Evolutionary conservation across 1,140 invertebrate species (phyloP), one percentile per base, ranked within the genome.

Genomic region (Triops cancriformis): DNA sequence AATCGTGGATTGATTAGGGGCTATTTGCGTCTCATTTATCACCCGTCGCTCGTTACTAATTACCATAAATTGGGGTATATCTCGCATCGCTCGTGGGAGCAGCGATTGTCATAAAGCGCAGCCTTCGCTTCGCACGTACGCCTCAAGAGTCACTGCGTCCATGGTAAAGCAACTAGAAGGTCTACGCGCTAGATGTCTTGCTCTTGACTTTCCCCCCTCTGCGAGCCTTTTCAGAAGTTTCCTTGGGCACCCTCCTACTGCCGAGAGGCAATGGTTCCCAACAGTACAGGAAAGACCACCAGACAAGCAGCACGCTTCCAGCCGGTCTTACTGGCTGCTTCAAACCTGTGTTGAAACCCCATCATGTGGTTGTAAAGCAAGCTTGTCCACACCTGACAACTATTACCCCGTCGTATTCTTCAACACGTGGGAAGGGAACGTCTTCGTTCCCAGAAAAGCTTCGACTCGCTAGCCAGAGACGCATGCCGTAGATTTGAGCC

Each of bases 161-260:
- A 23, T 64, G 14, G 51, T 6, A 64, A 64, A 64, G 10, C 51
- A 64, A 64, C 51, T 64, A 23, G 11, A 64, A 64, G 18, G 51
- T 64, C n/a, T n/a, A 64, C 23, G 51, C 51, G 51, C 51, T 64
- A 64, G 51, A 64, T 64, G 51, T 64, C 51, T 64, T 64, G n/a
- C n/a, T 64, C 51, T 64, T 64, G 51, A 64, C 51, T 64, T 64
- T 64, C 18, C 51, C 51, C 51, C 18, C 23, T 23, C n/a, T n/a
- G n/a, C 18, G 51, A 64, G 10, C 51, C 51, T 64, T 37, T 64
- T 64, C 51, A 64, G 10, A 64, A 14, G n/a, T n/a, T 64, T 64
- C 51, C 23, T 64, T 18, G 51, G 11, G 51, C 31, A 37, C 31
- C 51, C 51, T 64, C 18, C 51, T 6, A 64, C 18, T 12, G 51